Evolutionary conservation across 2,113 vertebrate genomes (phyloP).

Genomic region (Zeus faber): DNA sequence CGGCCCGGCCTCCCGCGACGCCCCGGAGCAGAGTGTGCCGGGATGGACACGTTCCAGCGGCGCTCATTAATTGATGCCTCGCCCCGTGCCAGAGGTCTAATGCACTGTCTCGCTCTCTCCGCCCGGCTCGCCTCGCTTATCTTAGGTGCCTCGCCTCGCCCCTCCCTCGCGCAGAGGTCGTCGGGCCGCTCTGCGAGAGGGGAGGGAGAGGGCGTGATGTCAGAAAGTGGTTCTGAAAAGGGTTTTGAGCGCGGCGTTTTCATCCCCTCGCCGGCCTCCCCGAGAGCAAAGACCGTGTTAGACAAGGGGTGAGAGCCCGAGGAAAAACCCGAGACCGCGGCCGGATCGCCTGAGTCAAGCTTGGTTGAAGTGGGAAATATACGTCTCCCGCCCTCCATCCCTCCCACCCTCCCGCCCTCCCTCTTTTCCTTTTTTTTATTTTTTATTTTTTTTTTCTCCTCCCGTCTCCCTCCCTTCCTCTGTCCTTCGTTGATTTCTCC

Average conservation of each 20-base stretch:
- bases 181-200: no score
- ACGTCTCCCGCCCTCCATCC: slow-evolving; percentile 13
- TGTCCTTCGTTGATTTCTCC: slow-evolving; percentile 42
- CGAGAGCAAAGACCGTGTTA: slow-evolving; percentile 35
- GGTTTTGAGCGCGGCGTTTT: slow-evolving; percentile 31
- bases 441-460: slow-evolving; percentile 12
- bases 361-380: slow-evolving; percentile 20
- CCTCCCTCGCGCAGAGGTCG: no score
- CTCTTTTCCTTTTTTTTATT: neutral
- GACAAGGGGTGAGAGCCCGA: slow-evolving; percentile 36
- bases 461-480: slow-evolving; percentile 15
- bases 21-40: slow-evolving; percentile 56
- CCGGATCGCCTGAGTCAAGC: slow-evolving; percentile 17
- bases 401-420: slow-evolving; percentile 6
- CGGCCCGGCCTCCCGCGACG: slow-evolving; percentile 38
- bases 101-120: slow-evolving; percentile 54
- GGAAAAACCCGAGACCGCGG: slow-evolving; percentile 17
- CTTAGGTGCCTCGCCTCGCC: no score
- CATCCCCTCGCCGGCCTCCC: slow-evolving; percentile 18
- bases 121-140: no score
- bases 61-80: slow-evolving; percentile 70
- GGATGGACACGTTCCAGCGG: slow-evolving; percentile 59
- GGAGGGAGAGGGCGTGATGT: no score
- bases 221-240: slow-evolving; percentile 34
- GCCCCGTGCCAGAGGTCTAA: slow-evolving; percentile 57